phyloP scores from a whole-genome alignment of 1,140 invertebrate genomes.

The Sitophilus oryzae region DNA sequence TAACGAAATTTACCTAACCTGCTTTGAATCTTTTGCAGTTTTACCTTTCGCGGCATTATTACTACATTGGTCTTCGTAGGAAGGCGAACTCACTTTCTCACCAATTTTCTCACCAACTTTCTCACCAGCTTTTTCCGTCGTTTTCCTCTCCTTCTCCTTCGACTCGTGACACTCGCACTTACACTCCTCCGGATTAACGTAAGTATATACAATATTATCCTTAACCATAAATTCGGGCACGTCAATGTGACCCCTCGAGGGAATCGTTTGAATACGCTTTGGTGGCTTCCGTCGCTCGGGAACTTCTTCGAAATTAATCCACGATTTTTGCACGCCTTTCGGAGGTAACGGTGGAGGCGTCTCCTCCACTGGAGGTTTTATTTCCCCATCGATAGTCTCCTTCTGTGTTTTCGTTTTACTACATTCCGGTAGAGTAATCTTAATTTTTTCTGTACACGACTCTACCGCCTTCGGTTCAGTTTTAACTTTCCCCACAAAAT shows the following conservation, averaged over 20 bases:
- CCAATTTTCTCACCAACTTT: not conserved
- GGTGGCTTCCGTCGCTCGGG: constrained; percentile 71
- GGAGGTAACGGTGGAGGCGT: constrained; percentile 48
- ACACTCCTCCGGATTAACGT: constrained; percentile 77
- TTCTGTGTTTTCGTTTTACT: constrained; percentile 41
- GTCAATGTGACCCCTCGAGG: constrained; percentile 45
- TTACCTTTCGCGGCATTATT: not conserved
- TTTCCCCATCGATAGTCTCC: constrained; percentile 48
- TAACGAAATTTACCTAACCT: not conserved
- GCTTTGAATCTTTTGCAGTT: not conserved
- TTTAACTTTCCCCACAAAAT: constrained; percentile 36
- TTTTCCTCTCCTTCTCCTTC: constrained; percentile 23
- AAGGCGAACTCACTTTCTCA: not conserved
- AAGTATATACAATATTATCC: constrained; percentile 57
- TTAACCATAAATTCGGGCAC: constrained; percentile 36
- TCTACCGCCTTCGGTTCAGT: constrained; percentile 8
- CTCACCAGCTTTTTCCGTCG: not conserved
- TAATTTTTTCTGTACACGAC: constrained; percentile 55
- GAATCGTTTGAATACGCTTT: constrained; percentile 73
- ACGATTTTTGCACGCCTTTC: constrained; percentile 49
- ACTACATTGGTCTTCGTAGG: not conserved
- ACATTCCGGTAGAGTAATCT: constrained; percentile 58
- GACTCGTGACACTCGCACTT: constrained; percentile 75
- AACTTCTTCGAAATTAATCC: constrained; percentile 82
- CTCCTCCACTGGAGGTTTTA: constrained; percentile 22